Evolutionary conservation across 2,797 vertebrate genomes (phyloP).

Genomic region (Acanthurus lineatus): DNA sequence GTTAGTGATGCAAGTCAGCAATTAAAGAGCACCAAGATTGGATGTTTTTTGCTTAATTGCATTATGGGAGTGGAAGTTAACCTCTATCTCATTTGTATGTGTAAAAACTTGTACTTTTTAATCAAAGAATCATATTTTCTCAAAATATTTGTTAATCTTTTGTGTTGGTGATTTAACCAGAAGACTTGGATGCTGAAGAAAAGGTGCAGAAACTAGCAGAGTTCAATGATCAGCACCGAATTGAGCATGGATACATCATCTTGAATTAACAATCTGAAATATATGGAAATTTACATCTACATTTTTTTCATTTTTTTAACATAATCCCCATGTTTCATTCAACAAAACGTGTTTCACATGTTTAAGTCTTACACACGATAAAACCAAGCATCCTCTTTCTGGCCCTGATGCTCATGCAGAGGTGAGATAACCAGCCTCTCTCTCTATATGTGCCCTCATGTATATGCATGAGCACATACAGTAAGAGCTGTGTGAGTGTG

Average conservation of each 20-base stretch:
- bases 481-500: background rate
- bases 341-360: background rate
- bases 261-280: no score
- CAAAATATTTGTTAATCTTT: background rate
- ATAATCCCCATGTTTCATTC: background rate
- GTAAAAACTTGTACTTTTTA: background rate
- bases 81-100: background rate
- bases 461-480: constrained; percentile 14
- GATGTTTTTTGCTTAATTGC: background rate
- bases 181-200: background rate
- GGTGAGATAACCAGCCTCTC: background rate
- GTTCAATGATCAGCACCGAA: background rate
- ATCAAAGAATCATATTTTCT: background rate
- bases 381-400: background rate
- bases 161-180: background rate
- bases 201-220: background rate
- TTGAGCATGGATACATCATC: no score
- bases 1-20: background rate
- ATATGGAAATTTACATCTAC: no score
- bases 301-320: background rate
- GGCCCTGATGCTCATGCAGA: background rate
- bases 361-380: background rate
- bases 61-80: background rate
- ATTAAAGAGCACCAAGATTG: background rate
- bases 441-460: constrained; percentile 2